Evolutionary conservation across 2,113 vertebrate genomes (phyloP).

Genomic region (Rhineura floridana): DNA sequence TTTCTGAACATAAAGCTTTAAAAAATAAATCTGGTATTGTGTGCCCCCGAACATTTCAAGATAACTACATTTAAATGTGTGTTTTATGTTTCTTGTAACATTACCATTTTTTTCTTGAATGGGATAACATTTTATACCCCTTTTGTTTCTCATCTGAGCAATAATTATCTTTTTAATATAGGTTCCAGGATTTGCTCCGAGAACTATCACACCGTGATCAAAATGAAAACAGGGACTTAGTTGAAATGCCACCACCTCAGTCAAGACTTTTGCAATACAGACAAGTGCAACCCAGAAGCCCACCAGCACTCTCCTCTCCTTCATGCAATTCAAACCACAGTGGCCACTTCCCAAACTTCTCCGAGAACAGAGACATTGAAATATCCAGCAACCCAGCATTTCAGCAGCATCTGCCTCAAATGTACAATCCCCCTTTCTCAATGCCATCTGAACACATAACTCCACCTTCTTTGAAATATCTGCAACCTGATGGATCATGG

Average conservation of each 20-base stretch:
- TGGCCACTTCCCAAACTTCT: constrained; percentile 80
- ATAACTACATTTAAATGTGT: constrained; percentile 39
- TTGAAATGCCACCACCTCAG: constrained; percentile 95
- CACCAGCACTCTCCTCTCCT: constrained; percentile 84
- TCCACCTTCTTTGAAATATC: constrained; percentile 91
- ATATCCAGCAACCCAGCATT: constrained; percentile 83
- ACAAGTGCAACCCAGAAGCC: constrained; percentile 87
- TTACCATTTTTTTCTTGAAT: constrained; percentile 31
- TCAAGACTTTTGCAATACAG: constrained; percentile 97
- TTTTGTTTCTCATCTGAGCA: constrained; percentile 23
- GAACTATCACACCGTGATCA: constrained; percentile 90
- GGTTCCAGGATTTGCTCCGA: constrained; percentile 93
- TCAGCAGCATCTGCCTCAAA: constrained; percentile 84
- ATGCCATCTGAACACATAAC: constrained; percentile 86
- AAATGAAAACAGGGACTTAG: constrained; percentile 83
- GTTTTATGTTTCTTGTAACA: constrained; percentile 20
- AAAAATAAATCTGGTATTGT: neutral
- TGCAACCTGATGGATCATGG: constrained; percentile 94
- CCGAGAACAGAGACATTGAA: constrained; percentile 85
- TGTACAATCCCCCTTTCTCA: constrained; percentile 86
- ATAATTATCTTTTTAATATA: constrained; percentile 54
- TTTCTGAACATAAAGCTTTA: neutral
- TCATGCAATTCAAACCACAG: constrained; percentile 82
- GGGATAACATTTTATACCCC: constrained; percentile 26
- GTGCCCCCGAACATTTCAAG: neutral